Percentiles rank a stretch among this genome's conserved stretches.
phyloP scores from a whole-genome alignment of 1,140 invertebrate species.

The Zaprionus lachaisei region DNA sequence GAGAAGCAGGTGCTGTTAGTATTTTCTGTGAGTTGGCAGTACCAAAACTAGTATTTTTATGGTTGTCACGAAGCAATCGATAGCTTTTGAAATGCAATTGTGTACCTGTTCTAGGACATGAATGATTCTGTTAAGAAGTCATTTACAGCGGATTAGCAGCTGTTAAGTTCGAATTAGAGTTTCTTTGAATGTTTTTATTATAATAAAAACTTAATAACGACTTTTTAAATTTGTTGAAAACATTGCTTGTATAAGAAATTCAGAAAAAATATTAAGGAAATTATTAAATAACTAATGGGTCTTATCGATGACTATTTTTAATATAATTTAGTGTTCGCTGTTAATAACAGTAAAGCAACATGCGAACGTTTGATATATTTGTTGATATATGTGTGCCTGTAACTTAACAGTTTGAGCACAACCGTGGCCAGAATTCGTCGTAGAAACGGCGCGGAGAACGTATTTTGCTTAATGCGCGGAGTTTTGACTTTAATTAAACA shows the following conservation, averaged over 20 bases:
- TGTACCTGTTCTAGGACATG: neutral
- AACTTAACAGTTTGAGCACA: slow-evolving; percentile 35
- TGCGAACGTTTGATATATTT: slow-evolving; percentile 16
- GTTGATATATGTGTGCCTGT: slow-evolving; percentile 20
- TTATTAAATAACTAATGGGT: neutral
- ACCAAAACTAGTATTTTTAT: neutral
- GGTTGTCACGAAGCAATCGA: neutral
- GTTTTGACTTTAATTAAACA: slow-evolving; percentile 46
- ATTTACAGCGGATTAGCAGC: neutral
- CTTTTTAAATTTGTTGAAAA: neutral
- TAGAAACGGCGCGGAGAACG: slow-evolving; percentile 40
- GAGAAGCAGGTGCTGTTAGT: neutral
- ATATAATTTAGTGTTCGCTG: neutral
- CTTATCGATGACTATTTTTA: neutral
- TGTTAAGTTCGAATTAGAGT: slow-evolving; percentile 21
- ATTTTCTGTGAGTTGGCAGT: neutral
- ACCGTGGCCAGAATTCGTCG: slow-evolving; percentile 37
- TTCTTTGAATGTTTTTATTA: neutral
- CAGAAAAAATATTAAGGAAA: neutral
- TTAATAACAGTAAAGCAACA: slow-evolving; percentile 18
- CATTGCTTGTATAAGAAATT: neutral
- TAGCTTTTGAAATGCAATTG: neutral
- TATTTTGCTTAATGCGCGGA: slow-evolving; percentile 61
- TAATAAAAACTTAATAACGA: neutral
- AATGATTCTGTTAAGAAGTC: neutral